These are phyloP conservation scores for Esperia sulphurella DNA, from an alignment of 2,888 invertebrate genomes.

Conservation along the genomic window DNA sequence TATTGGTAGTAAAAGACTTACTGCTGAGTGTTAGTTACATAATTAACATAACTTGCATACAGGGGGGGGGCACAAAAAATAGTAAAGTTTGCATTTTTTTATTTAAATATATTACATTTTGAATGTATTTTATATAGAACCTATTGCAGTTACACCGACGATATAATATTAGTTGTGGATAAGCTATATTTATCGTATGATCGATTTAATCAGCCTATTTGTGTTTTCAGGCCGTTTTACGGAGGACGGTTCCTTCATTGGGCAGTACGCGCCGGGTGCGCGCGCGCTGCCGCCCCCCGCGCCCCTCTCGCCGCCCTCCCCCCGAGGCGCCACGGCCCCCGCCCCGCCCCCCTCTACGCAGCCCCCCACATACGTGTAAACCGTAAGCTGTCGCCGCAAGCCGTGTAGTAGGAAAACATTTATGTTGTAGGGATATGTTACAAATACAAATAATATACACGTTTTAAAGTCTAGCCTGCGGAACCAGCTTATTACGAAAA, in stretches of 20 bases:
- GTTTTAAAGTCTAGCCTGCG: too few relatives aligned
- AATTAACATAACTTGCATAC: too few relatives aligned
- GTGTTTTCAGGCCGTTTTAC: conserved; percentile 89
- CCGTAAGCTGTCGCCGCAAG: not conserved
- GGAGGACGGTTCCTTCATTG: conserved; percentile 98
- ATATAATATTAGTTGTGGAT: too few relatives aligned
- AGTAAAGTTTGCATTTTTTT: too few relatives aligned
- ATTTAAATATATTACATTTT: conserved; percentile 13
- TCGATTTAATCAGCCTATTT: not conserved
- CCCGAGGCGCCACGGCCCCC: conserved; percentile 24
- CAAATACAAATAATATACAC: too few relatives aligned
- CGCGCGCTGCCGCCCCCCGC: conserved; percentile 79
- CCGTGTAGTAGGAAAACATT: not conserved
- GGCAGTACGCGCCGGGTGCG: conserved; percentile 94
- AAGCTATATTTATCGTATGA: not conserved
- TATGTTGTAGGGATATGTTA: too few relatives aligned
- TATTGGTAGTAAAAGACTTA: too few relatives aligned
- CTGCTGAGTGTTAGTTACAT: too few relatives aligned
- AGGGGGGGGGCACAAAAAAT: too few relatives aligned
- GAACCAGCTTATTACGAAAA: too few relatives aligned
- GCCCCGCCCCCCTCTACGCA: conserved; percentile 25
- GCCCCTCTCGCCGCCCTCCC: conserved; percentile 31
- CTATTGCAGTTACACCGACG: too few relatives aligned
- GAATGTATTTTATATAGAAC: too few relatives aligned
- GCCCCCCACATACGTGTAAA: conserved; percentile 53